Evolutionary conservation across 2,797 vertebrate genomes (phyloP).

Genomic region (Acomys russatus): DNA sequence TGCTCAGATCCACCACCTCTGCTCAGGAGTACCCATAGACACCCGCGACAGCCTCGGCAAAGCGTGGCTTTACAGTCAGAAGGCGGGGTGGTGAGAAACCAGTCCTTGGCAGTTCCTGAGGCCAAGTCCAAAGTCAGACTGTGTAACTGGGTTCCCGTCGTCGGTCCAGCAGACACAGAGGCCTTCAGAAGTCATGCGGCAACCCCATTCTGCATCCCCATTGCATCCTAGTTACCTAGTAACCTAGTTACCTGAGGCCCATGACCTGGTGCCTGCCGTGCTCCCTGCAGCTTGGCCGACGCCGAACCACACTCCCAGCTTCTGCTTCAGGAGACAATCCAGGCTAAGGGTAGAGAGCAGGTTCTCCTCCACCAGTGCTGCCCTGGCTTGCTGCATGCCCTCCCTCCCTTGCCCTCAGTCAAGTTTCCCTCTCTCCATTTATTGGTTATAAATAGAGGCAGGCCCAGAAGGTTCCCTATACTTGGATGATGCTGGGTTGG

Average conservation of each 20-base stretch:
- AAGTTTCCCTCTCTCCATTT: background rate
- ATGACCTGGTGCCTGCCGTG: background rate
- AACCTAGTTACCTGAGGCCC: background rate
- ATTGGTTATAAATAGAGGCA: background rate
- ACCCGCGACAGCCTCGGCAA: background rate
- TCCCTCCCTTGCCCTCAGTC: background rate
- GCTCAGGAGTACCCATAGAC: too few relatives aligned
- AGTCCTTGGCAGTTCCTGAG: background rate
- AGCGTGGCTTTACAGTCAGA: background rate
- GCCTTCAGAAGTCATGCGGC: conserved; percentile 23
- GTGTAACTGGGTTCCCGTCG: background rate
- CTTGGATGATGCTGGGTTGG: background rate
- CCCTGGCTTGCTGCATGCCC: fast-evolving
- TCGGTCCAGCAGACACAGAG: background rate
- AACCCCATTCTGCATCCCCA: fast-evolving
- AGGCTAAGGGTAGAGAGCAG: background rate
- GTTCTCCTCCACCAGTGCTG: fast-evolving
- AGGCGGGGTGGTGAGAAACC: background rate
- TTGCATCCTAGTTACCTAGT: background rate
- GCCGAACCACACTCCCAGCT: background rate
- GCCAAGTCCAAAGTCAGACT: conserved; percentile 1
- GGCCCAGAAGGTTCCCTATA: background rate
- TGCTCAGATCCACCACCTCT: background rate
- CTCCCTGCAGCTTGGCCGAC: background rate
- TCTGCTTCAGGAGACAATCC: background rate